phyloP scores from a whole-genome alignment of 2,113 vertebrate species.

The Pelecanus crispus region DNA sequence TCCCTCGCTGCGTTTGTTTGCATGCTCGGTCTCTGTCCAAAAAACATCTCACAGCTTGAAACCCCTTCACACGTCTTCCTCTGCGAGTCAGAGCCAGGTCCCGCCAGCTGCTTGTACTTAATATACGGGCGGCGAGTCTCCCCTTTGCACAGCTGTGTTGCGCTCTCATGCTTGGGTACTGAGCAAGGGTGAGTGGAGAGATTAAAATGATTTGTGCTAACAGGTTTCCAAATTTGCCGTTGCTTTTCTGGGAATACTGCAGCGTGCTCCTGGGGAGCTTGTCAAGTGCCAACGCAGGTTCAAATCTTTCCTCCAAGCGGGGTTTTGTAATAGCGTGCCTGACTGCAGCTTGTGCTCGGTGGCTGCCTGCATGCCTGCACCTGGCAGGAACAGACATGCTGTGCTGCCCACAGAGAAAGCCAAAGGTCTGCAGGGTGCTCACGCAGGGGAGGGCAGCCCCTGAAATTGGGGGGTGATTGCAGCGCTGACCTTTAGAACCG shows the following conservation, averaged over 20 bases:
- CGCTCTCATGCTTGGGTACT: background rate
- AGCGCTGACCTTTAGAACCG: accelerated
- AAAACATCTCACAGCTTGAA: background rate
- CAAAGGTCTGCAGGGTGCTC: background rate
- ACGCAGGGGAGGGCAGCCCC: background rate
- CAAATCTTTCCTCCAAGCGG: accelerated
- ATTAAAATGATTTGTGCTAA: background rate
- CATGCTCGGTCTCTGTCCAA: background rate
- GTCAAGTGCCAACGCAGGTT: background rate
- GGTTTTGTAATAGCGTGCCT: background rate
- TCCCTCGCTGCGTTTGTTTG: background rate
- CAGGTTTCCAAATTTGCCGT: background rate
- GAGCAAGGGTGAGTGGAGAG: background rate
- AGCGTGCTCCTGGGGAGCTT: background rate
- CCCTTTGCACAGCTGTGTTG: accelerated
- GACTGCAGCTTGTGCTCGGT: background rate
- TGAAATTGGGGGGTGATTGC: background rate
- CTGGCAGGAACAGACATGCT: background rate
- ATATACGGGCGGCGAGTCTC: accelerated
- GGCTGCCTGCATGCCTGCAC: background rate
- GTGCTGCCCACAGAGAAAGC: background rate
- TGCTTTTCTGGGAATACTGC: background rate
- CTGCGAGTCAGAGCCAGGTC: background rate
- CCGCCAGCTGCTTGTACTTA: accelerated
- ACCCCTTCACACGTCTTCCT: background rate